These are phyloP conservation scores for Phylloscopus trochiloides DNA, from an alignment of 2,113 vertebrate genomes.

Conservation along the genomic window DNA sequence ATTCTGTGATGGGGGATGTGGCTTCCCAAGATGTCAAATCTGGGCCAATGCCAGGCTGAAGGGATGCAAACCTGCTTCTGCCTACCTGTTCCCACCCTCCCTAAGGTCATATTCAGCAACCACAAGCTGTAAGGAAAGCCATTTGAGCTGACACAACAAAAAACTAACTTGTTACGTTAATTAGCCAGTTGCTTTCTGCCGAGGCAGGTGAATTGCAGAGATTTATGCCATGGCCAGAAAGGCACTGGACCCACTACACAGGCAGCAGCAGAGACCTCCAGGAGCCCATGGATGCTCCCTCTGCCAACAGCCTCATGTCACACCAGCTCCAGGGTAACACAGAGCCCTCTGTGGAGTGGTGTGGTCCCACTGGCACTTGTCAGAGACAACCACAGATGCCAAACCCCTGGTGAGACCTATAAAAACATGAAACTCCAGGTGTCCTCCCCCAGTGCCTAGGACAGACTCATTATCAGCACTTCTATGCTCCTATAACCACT, in stretches of 20 bases:
- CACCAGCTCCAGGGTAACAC: background rate
- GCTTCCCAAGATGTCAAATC: background rate
- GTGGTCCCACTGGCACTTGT: fast-evolving
- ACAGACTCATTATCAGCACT: background rate
- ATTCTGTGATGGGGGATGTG: background rate
- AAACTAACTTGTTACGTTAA: background rate
- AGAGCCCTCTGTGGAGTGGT: background rate
- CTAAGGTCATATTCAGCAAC: background rate
- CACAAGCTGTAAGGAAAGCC: background rate
- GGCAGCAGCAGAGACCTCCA: background rate
- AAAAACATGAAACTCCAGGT: background rate
- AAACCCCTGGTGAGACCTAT: background rate
- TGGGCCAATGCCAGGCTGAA: background rate
- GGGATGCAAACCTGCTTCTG: background rate
- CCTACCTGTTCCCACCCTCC: background rate
- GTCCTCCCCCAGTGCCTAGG: background rate
- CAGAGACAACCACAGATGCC: background rate
- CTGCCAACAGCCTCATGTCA: background rate
- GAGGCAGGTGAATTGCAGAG: background rate
- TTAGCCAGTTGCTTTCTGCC: background rate
- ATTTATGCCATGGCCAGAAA: background rate
- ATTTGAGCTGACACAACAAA: background rate
- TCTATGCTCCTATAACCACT: background rate
- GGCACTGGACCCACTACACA: background rate
- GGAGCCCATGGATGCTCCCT: background rate